Base-by-base conservation (phyloP, 23 tunicate species). In the Oikopleura vanhoeffeni region DNA sequence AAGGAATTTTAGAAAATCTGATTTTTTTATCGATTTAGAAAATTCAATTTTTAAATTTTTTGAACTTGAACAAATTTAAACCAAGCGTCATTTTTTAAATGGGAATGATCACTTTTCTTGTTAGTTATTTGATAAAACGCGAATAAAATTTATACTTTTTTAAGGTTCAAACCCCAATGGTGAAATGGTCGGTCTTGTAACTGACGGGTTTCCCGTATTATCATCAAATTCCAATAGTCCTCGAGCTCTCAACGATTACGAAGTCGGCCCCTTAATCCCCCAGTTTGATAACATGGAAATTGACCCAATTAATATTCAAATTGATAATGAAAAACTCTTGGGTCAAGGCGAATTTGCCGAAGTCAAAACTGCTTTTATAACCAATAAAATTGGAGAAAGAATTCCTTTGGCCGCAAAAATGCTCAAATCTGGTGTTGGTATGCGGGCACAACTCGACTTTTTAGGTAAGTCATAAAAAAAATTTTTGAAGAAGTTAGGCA, bases 401-500 rank as follows among this genome's bases (percentile, higher is more conserved):
- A 71, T 71, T 30, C 79, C 79, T 2, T 33, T 71, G 4, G 79
- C 79, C 38, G 79, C 35, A 18, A 71, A 71, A 30, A 71, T 3
- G 34, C 38, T 71, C 34, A 71, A 71, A 32, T 28, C 79, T 2
- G 79, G 79, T 38, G 79, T 71, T 71, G 79, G 79, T 2, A 71
- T 71, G 79, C 79, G 79, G 4, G 27, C 27, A 33, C 27, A 71
- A 32, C 32, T 30, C 3, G 79, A 71, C 35, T 71, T 71, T 32
- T 38, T 71, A 2, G 79, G 79, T 71, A 71, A 71, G 79, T 49
- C n/a, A n/a, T n/a, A n/a, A n/a, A n/a, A n/a, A n/a, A n/a, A n/a
- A n/a, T n/a, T n/a, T n/a, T n/a, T n/a, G n/a, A n/a, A n/a, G n/a
- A n/a, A n/a, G n/a, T n/a, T n/a, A n/a, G n/a, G n/a, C n/a, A n/a